Base-by-base conservation (phyloP, 2,888 invertebrate genomes). In the Drosophila glabriapex region DNA sequence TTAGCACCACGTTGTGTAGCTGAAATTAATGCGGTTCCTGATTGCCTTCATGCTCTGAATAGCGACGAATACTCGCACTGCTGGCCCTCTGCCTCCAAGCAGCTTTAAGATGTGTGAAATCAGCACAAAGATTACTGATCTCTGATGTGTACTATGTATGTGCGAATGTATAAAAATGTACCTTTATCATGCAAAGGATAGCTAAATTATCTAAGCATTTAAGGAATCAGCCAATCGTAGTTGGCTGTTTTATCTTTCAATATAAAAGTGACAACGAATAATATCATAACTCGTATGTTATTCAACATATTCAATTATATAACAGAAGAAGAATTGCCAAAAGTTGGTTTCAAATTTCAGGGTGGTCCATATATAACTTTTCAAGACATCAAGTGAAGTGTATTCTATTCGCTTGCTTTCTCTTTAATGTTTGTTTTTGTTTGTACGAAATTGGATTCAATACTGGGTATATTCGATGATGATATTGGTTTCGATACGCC, bases 1-100 rank as follows among this genome's bases (percentile, higher is more conserved):
- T 87, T 87, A 87, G 82, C 87, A 85, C 83, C 83, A 77, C 39
- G 65, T 63, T 79, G 69, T 76, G 69, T 67, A 67, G 69, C 72
- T 43, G 59, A 67, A 79, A 73, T 76, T 68, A 75, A 79, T 68
- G 79, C 64, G 64, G 43, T 58, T 59, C 14, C 59, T 37, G 75
- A 66, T 78, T 73, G 67, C 52, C 65, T 69, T 66, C 66, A 54
- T 78, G 68, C 59, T 46, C 64, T 29, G 33, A 67, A 69, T 67
- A 67, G 12, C 65, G 66, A 46, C 58, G 37, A 52, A 14, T 39
- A 16, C 12, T 25, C 25, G 25, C 41, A 19, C 37, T 33, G 46
- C 37, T 59, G 28, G 28, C 56, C n/a, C 41, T 35, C 16, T 63
- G 63, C 35, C 55, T 28, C 4, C 55, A 22, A 33, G 52, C 29